These are phyloP conservation scores for Mythimna loreyi DNA, from an alignment of 2,888 invertebrate species.

Conservation along the genomic window DNA sequence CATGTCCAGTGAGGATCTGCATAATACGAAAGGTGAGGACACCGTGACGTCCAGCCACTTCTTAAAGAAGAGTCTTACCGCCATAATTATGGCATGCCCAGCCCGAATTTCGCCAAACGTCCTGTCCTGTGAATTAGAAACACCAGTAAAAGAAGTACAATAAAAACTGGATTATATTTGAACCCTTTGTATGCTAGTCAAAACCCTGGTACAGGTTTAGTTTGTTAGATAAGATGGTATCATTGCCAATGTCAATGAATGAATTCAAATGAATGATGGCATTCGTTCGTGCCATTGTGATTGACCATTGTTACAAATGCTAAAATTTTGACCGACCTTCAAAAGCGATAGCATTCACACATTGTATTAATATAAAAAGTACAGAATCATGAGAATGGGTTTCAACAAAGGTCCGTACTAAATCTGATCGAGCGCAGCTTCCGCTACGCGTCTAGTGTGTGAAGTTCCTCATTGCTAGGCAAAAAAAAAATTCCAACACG, in stretches of 20 bases:
- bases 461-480: conserved; percentile 40
- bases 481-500: conserved; percentile 24
- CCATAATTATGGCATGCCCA: too few species aligned
- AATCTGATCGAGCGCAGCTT: conserved; percentile 52
- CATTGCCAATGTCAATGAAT: conserved; percentile 59
- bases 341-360: conserved; percentile 49
- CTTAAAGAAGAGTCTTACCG: too few species aligned
- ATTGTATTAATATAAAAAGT: conserved; percentile 46
- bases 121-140: conserved; percentile 1
- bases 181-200: background rate
- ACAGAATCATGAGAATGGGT: conserved; percentile 37
- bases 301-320: conserved; percentile 52
- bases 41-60: too few species aligned
- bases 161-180: background rate
- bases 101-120: background rate
- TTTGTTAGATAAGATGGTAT: conserved; percentile 58
- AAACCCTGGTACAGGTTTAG: conserved; percentile 41
- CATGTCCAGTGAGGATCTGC: too few species aligned
- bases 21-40: too few species aligned
- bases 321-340: conserved; percentile 47
- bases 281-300: conserved; percentile 46
- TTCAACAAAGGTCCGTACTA: conserved; percentile 58
- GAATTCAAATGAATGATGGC: conserved; percentile 50
- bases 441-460: conserved; percentile 44
- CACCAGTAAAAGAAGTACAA: background rate